Evolutionary conservation across 2,797 vertebrate species (phyloP), one percentile per base, ranked within the genome.

Genomic region (Echiichthys vipera): DNA sequence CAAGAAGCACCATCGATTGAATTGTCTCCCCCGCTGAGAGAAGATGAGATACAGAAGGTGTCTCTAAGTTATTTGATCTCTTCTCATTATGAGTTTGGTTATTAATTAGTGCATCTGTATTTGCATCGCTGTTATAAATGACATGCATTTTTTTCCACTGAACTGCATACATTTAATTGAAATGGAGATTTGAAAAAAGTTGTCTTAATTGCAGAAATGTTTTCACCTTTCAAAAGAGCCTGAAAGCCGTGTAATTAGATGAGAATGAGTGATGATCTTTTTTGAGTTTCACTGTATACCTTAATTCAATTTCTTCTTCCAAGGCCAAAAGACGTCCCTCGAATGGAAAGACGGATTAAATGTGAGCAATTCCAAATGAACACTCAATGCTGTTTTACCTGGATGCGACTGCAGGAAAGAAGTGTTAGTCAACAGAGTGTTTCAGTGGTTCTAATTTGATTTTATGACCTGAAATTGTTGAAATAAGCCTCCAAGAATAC

Each of bases 221-320:
- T 83, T 89, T 80, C 78, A 83, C 75, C 71, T 83, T 87, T 68
- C 79, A 30, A 82, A 77, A 68, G 43, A 71, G 72, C 40, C 66
- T 87, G 80, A 85, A 72, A 67, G 64, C 74, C 47, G 56, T 80
- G 71, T 65, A 85, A 92, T 89, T 79, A 85, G 85, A 90, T 90
- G 65, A 83, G 81, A 78, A 76, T 53, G 2, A 67, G 45, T 27
- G 78, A 86, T 89, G 70, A 88, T 78, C 68, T 84, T 87, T 88
- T 71, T 71, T 59, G 20, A 68, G 59, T 53, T 59, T 46, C 39
- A 66, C 51, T 17, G 0, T 65, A 51, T 29, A 75, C 73, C 50
- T 78, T 85, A 83, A 89, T 91, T 89, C 89, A 81, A 86, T 86
- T 83, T 82, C 68, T 65, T 73, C 78, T 80, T 87, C 71, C 55